A percentile compares a stretch with the other conserved stretches of the same genome.
These are phyloP conservation scores for Dione juno DNA, from an alignment of 2,888 invertebrate species.

Conservation along the genomic window DNA sequence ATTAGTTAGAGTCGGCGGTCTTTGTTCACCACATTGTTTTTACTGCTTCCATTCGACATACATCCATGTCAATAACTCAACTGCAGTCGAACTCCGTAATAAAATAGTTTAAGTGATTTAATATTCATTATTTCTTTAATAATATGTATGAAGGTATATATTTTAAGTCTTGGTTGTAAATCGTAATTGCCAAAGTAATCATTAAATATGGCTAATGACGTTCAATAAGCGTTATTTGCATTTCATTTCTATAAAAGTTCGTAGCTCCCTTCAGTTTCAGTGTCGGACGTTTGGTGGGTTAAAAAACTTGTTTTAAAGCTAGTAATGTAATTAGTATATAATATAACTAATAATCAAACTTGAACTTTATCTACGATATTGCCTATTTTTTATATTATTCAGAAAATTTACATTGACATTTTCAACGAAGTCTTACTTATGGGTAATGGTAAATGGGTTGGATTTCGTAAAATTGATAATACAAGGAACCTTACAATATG, in stretches of 20 bases:
- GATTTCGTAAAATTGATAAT: slow-evolving; percentile 26
- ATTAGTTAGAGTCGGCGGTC: slow-evolving; percentile 61
- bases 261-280: not conserved
- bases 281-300: not conserved
- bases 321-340: not conserved
- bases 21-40: slow-evolving; percentile 69
- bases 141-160: slow-evolving; percentile 20
- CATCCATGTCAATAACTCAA: slow-evolving; percentile 3
- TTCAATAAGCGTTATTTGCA: slow-evolving; percentile 6
- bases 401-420: not conserved
- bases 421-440: slow-evolving; percentile 15
- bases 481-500: slow-evolving; percentile 45
- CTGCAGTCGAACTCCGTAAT: slow-evolving; percentile 1
- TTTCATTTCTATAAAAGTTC: slow-evolving; percentile 5
- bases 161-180: slow-evolving; percentile 15
- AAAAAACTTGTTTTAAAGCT: not conserved
- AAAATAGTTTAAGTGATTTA: slow-evolving; percentile 25
- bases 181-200: slow-evolving; percentile 17
- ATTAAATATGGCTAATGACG: slow-evolving; percentile 21
- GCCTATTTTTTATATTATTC: not conserved
- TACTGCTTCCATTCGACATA: slow-evolving; percentile 69
- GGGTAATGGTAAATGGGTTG: not conserved
- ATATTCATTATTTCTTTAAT: slow-evolving; percentile 24
- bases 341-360: not conserved
- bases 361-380: too few species aligned